Conservation (phyloP, 2,797 vertebrate genomes). For the Acanthurus tractus region DNA sequence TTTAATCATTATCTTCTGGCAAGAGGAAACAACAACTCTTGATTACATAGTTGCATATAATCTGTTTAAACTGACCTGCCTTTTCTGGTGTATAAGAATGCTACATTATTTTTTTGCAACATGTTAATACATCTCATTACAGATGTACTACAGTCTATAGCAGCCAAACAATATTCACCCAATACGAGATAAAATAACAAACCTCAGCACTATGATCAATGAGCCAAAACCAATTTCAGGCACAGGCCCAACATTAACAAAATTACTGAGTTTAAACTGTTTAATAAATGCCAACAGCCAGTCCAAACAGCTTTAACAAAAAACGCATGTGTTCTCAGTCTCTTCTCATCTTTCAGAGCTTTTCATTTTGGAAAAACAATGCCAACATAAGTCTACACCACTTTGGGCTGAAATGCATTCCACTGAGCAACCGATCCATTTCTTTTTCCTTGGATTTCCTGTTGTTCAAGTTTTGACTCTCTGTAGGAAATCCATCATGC, state of each 20-base stretch:
- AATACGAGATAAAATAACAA: not conserved
- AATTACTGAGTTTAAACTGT: not conserved
- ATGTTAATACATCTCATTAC: not conserved
- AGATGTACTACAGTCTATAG: no score
- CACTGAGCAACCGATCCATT: constrained; percentile 4
- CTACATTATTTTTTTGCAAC: not conserved
- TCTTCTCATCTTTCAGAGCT: constrained; percentile 43
- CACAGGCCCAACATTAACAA: constrained; percentile 41
- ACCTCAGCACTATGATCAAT: constrained; percentile 2
- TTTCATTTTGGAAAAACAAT: constrained; percentile 38
- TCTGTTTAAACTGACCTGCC: not conserved
- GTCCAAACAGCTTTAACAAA: constrained; percentile 33
- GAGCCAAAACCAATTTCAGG: constrained; percentile 33
- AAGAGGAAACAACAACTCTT: constrained; percentile 13
- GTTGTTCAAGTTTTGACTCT: constrained; percentile 54
- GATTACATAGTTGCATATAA: not conserved
- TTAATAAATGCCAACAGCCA: constrained; percentile 31
- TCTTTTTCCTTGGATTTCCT: constrained; percentile 38
- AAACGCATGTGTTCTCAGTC: constrained; percentile 25
- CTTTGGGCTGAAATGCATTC: constrained; percentile 16
- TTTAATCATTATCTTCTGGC: constrained; percentile 28
- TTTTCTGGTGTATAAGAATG: not conserved
- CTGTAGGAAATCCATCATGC: constrained; percentile 19
- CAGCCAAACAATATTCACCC: constrained; percentile 10
- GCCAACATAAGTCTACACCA: constrained; percentile 9